Base-by-base conservation (phyloP, 2,797 vertebrate species). In the Sphenodon punctatus region DNA sequence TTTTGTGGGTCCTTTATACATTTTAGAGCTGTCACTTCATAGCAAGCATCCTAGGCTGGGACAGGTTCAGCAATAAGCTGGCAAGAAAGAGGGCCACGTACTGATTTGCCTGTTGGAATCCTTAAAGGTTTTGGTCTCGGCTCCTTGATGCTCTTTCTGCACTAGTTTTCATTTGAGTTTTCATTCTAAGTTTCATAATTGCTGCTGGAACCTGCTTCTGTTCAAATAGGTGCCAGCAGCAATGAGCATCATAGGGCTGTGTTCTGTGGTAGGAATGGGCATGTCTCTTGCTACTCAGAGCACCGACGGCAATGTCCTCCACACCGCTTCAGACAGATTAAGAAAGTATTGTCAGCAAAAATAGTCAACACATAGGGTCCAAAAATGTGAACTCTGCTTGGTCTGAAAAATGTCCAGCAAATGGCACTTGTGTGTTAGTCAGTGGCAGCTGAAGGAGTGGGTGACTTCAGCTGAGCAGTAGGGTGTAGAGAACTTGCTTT, bases 361-460 rank as follows among this genome's bases (percentile, higher is more conserved):
- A 39, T 75, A 22, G 10, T 4, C 59, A 10, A 56, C 71, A 80
- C 79, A 39, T 27, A 48, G 69, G 48, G 41, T 30, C 30, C n/a
- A 41, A 30, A 43, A 43, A n/a, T 74, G 15, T 70, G 6, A 36
- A 41, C 42, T 1, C 0, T 8, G 5, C 49, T 20, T 65, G 58
- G 87, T 69, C 38, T 36, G 46, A 38, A 60, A 49, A 55, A n/a
- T 30, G 39, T 67, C 67, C 85, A 25, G 34, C 30, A 11, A 51
- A 46, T n/a, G 74, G 7, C n/a, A 1, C 15, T 23, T 38, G 7
- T 17, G 4, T 19, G 36, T 20, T 41, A 56, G n/a, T 1, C 58
- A 12, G 32, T 8, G 46, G 9, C 51, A 23, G 25, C 49, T 63
- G 19, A 76, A 51, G 64, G 66, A 75, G 51, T 0, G 2, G 81